Evolutionary conservation across 1,140 invertebrate genomes (phyloP), one percentile per base, ranked within the genome.

Genomic region (Nixonia krombeini): DNA sequence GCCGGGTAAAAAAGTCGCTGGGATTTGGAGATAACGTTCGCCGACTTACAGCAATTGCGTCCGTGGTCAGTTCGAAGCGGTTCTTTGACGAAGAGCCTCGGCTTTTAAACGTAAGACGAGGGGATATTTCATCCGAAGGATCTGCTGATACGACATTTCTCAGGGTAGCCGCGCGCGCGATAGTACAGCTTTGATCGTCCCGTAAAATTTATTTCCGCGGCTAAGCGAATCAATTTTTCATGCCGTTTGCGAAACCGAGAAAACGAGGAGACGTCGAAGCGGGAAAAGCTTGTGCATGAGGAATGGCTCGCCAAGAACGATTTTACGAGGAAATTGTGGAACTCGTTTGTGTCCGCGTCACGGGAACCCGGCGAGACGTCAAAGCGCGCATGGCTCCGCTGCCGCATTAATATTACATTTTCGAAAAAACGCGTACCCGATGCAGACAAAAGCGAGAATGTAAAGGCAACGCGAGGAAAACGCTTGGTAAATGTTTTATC

Each of bases 211-310:
- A 61, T 61, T 52, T 61, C 49, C 26, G 33, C 12, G 31, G 50
- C 51, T 62, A 53, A 62, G 26, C 37, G 50, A 52, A 61, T 61
- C 57, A 61, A 51, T 61, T 59, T 61, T 52, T 61, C 49, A 52
- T 61, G 10, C 25, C 38, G 38, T 29, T n/a, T 49, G 23, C 16
- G 31, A n/a, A 51, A 59, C 49, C 46, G 10, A 42, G 28, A 44
- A 50, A 59, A 44, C 16, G 9, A 25, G 18, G 29, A 51, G 45
- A 49, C 16, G 37, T 46, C 41, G 41, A 56, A 46, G 37, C 23
- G 33, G 4, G 28, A 7, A 28, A 56, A 56, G 41, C 29, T 12
- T 42, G 16, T 26, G 28, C 18, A 44, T 28, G 16, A 56, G 18
- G 9, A 55, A 45, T 44, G n/a, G 17, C 21, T 23, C 26, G 12